A percentile compares a stretch with the other conserved stretches of the same genome.
Evolutionary conservation across 2,113 vertebrate genomes (phyloP).

Genomic region (Solenodon paradoxus): DNA sequence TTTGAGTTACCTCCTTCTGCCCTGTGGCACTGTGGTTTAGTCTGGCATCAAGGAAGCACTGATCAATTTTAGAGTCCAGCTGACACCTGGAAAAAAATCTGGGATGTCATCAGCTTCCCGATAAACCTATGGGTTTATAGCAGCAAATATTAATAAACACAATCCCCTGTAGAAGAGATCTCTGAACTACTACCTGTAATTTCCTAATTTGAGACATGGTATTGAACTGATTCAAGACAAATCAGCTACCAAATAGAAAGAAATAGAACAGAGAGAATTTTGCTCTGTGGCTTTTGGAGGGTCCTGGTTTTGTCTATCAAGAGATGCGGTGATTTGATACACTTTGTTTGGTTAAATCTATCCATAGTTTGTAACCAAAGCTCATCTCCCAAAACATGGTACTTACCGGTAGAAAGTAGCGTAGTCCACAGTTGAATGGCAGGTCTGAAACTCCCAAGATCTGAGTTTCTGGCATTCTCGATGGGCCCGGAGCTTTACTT

Average conservation of each 20-base stretch:
- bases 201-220: not conserved
- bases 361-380: not conserved
- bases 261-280: not conserved
- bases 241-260: not conserved
- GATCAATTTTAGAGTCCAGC: not conserved
- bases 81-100: not conserved
- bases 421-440: slow-evolving; percentile 93
- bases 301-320: not conserved
- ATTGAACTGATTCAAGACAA: not conserved
- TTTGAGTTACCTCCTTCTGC: not conserved
- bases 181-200: not conserved
- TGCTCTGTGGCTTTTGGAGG: not conserved
- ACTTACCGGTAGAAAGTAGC: slow-evolving; percentile 92
- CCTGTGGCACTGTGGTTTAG: not conserved
- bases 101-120: not conserved
- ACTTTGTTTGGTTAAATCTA: not conserved
- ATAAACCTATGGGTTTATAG: not conserved
- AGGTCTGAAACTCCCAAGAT: slow-evolving; percentile 95
- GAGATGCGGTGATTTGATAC: rapidly evolving
- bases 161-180: not conserved
- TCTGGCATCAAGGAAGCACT: not conserved
- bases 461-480: slow-evolving; percentile 97
- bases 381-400: not conserved
- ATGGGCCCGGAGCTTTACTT: slow-evolving; percentile 94
- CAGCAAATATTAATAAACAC: not conserved